Conservation (phyloP, 2,888 invertebrate species). For the Philhelius pedissequus region DNA sequence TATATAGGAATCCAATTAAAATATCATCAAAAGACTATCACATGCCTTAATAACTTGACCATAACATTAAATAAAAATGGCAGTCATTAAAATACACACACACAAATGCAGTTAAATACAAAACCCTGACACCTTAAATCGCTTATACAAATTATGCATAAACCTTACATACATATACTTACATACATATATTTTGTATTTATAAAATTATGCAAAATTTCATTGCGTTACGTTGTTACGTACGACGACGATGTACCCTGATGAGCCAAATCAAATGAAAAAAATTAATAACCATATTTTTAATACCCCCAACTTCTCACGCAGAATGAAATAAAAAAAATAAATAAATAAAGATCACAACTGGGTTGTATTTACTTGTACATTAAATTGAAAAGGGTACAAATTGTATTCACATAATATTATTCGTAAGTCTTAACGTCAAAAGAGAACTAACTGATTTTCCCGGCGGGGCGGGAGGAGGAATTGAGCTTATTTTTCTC, state of each 20-base stretch:
- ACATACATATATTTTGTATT: neutral
- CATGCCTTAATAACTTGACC: conserved; percentile 29
- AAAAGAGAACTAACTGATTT: too few relatives aligned
- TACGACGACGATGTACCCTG: too few relatives aligned
- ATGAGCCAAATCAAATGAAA: conserved; percentile 44
- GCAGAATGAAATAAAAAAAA: neutral
- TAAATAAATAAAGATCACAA: neutral
- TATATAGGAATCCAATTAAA: conserved; percentile 10
- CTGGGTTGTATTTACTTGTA: neutral
- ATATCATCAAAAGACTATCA: conserved; percentile 21
- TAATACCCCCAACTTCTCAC: conserved; percentile 13
- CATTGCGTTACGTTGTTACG: conserved; percentile 6
- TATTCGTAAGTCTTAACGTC: too few relatives aligned
- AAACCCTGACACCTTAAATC: neutral
- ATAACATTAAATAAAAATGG: conserved; percentile 35
- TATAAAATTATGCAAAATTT: conserved; percentile 33
- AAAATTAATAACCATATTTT: conserved; percentile 52
- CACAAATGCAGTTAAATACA: neutral
- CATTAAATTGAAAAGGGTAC: too few relatives aligned
- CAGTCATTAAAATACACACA: neutral
- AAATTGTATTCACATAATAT: too few relatives aligned
- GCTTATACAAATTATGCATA: neutral
- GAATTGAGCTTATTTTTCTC: too few relatives aligned
- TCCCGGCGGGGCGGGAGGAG: too few relatives aligned
- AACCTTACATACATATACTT: neutral